phyloP scores from a whole-genome alignment of 2,797 vertebrate species.

The Etheostoma perlongum region DNA sequence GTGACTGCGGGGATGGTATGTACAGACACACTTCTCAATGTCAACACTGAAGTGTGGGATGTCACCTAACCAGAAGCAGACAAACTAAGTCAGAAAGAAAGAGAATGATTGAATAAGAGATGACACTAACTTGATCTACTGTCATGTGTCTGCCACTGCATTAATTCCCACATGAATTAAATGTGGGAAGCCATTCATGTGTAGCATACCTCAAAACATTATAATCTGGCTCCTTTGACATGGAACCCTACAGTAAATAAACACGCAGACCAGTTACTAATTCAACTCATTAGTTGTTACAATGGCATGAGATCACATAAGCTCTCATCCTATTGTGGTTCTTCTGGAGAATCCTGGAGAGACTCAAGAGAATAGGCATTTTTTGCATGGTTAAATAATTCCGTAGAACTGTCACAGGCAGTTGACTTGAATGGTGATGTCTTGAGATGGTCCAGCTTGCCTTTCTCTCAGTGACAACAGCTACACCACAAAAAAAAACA shows the following conservation, averaged over 20 bases:
- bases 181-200: conserved; percentile 15
- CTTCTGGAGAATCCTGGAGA: conserved; percentile 41
- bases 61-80: conserved; percentile 59
- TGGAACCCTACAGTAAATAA: conserved; percentile 3
- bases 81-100: conserved; percentile 25
- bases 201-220: conserved; percentile 12
- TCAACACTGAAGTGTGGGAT: conserved; percentile 60
- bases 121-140: conserved; percentile 52
- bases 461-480: conserved; percentile 28
- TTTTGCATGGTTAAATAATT: conserved; percentile 66
- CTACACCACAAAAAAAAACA: conserved; percentile 19
- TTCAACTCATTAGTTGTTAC: neutral
- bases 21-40: conserved; percentile 66
- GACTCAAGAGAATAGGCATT: conserved; percentile 47
- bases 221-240: conserved; percentile 20
- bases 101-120: conserved; percentile 46
- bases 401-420: conserved; percentile 50
- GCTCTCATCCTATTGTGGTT: conserved; percentile 22
- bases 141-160: conserved; percentile 46
- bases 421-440: conserved; percentile 52
- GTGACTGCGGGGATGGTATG: conserved; percentile 49
- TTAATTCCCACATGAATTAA: conserved; percentile 54
- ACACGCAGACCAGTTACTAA: neutral
- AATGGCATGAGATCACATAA: neutral
- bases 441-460: conserved; percentile 55